Evolutionary conservation across 2,797 vertebrate genomes (phyloP), one percentile per base, ranked within the genome.

Genomic region (Chloroceryle inda): DNA sequence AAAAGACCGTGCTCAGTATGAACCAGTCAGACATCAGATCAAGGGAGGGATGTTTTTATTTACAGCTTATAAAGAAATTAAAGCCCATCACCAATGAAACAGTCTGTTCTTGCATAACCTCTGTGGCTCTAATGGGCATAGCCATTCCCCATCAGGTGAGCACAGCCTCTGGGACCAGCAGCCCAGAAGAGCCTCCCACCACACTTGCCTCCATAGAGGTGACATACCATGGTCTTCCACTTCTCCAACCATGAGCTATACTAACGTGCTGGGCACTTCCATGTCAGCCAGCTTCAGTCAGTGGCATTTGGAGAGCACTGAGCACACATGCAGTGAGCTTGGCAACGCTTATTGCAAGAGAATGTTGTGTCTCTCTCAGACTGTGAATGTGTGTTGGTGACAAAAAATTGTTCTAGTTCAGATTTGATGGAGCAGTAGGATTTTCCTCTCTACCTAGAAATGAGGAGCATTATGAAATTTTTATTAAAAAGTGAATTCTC

Each of bases 181-280:
- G n/a, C 44, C 42, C 58, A 12, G 23, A 8, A 29, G 5, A 71
- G 23, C 23, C 13, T 14, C 22, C 26, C 62, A 8, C 49, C 22
- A 11, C 8, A 8, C 20, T 40, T 7, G 1, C 29, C 38, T 40
- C 53, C 24, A 24, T 26, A 24, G 11, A 26, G 1, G 7, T 13
- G 33, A 29, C 13, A 9, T n/a, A 29, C 15, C 2, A 0, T 6
- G 6, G n/a, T 22, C 58, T 45, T 26, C 38, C 38, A 38, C 2
- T 1, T 12, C 24, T 47, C 38, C 59, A 13, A 29, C 4, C 33
- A 4, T 2, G 10, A 66, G 33, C 52, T 23, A 4, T 26, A 59
- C 44, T 45, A 6, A 22, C 20, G 23, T 2, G 4, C 53, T 29
- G 10, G 19, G 47, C 27, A 49, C 23, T 31, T 13, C 44, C 33